Base-by-base conservation (phyloP, 1,140 invertebrate species). In the Oncopodura yosiiana region DNA sequence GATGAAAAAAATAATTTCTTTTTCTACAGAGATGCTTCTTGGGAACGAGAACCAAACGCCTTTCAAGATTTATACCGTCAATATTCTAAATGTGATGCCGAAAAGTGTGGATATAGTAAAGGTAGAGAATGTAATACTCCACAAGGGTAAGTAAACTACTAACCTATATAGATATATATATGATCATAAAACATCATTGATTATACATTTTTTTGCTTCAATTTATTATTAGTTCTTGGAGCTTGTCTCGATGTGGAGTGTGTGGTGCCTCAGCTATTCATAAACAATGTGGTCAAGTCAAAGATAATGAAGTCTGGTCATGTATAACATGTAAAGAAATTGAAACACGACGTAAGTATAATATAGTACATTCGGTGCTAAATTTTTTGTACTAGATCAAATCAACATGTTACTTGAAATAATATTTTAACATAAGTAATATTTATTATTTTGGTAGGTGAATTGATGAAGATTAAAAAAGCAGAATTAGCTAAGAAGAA, bases 11-110 rank as follows among this genome's bases (percentile, higher is more conserved):
- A 19, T 24, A 32, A 1, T 27, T 34, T 11, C 63, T 51, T 62
- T 57, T 62, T 27, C 63, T 32, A 26, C 45, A 81, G 78, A 65
- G 81, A 83, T 73, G 81, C 81, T 11, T 76, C 78, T 3, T 83
- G 81, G 81, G 81, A 83, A 67, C 66, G 74, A 5, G 79, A 77
- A 44, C 77, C 77, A 24, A 75, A 81, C 69, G 79, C 79, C 4
- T 82, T 72, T 67, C 65, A 75, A 57, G 80, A 81, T 46, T 67
- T 82, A 30, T 66, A 77, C 1, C 72, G 77, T 52, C 67, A 78
- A 34, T 74, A 81, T 56, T 70, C 73, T 51, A 64, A 67, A 12
- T 83, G 81, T 68, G 76, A 80, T 68, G 74, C 75, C 27, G 12
- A 57, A n/a, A 58, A 50, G 1, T 83, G 81, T 65, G 37, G 66